Conservation (phyloP, 1,140 invertebrate species). For the Harpegnathos saltator region DNA sequence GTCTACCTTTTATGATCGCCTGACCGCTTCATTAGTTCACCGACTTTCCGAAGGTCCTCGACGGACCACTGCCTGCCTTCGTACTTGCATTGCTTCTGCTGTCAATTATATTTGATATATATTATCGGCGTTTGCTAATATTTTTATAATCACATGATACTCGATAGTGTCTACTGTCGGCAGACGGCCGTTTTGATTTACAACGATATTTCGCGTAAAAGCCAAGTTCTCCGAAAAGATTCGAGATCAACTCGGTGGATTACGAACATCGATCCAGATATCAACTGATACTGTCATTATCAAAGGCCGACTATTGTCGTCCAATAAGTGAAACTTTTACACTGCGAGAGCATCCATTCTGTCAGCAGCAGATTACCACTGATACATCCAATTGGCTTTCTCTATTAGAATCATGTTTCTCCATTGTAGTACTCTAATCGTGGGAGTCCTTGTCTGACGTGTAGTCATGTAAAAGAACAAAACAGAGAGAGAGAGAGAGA, state of each 20-base stretch:
- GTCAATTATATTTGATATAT: background rate
- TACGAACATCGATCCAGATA: too few relatives aligned
- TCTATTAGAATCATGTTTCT: constrained; percentile 7
- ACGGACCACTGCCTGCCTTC: constrained; percentile 31
- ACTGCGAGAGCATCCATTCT: background rate
- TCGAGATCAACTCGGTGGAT: background rate
- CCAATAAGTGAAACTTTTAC: constrained; percentile 5
- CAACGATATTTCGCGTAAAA: background rate
- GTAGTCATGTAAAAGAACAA: background rate
- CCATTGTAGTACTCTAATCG: background rate
- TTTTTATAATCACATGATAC: background rate
- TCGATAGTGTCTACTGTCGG: background rate
- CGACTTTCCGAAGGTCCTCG: constrained; percentile 65
- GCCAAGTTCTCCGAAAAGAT: background rate
- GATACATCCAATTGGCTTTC: constrained; percentile 23
- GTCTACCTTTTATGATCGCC: constrained; percentile 77
- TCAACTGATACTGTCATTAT: too few relatives aligned
- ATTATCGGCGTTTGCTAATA: background rate
- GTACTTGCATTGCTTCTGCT: background rate
- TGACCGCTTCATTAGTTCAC: constrained; percentile 78
- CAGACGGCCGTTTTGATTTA: background rate
- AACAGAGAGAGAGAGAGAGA: constrained; percentile 18
- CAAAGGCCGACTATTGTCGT: too few relatives aligned
- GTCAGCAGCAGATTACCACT: background rate
- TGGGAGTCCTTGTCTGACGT: constrained; percentile 14